Evolutionary conservation across 1,140 invertebrate species (phyloP), one percentile per base, ranked within the genome.

Genomic region (Tetramorium parvispinum): DNA sequence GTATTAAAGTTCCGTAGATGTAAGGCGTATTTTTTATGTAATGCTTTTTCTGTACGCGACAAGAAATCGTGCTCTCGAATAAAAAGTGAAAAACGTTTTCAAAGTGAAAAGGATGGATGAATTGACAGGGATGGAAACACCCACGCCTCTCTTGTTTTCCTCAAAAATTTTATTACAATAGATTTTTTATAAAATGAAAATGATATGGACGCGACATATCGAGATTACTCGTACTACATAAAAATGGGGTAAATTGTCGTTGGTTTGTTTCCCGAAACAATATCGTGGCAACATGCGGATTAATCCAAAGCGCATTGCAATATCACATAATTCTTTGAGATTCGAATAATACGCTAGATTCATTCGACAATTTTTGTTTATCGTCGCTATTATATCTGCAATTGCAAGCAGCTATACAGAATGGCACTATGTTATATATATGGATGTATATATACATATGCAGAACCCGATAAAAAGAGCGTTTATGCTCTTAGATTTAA

Each of bases 21-120:
- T 95, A 94, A 95, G 93, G 94, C 93, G 94, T 95, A 95, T 95
- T 95, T 95, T 95, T 95, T 95, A 95, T 95, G 94, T 95, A 68
- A 95, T 95, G 95, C 94, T 95, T 95, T 95, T 95, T 94, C 94
- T 95, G 95, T 95, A 95, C 90, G 92, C 93, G 92, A 94, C 91
- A 87, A 94, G 89, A 81, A 93, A 94, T 93, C 89, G 92, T 92
- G 91, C 88, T 89, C 86, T 85, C 92, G 88, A 92, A 92, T 94
- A 95, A 93, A 93, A 92, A 91, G 85, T 85, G 78, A 73, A 87
- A 88, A 77, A 92, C 51, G 91, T 91, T 92, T 91, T 91, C 77
- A 92, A 89, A 18, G 32, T 66, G 46, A 85, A 40, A 61, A 53
- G 18, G 18, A 24, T 85, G 43, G 24, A 71, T 63, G 46, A 43